phyloP scores from a whole-genome alignment of 2,113 vertebrate genomes.

The Macquaria ambigua region DNA sequence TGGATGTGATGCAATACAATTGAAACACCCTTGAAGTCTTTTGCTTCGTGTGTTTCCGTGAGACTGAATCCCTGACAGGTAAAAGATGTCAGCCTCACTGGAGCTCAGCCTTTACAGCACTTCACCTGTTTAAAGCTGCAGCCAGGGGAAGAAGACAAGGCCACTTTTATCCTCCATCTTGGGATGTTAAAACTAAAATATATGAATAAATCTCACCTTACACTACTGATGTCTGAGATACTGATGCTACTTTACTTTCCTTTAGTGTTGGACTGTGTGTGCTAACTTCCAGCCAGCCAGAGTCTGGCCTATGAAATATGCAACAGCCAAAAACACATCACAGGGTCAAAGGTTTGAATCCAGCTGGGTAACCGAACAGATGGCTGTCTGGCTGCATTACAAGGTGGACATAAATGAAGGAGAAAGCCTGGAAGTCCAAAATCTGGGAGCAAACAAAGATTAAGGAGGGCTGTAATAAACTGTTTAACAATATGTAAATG shows the following conservation, averaged over 20 bases:
- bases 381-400: slow-evolving; percentile 20
- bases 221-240: neutral
- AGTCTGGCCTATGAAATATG: slow-evolving; percentile 28
- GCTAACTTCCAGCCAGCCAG: slow-evolving; percentile 19
- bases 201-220: no score
- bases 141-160: slow-evolving; percentile 9
- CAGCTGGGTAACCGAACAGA: slow-evolving; percentile 20
- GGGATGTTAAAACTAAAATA: no score
- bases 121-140: slow-evolving; percentile 42
- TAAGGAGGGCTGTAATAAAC: neutral
- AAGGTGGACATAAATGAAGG: neutral
- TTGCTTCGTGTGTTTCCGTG: slow-evolving; percentile 17
- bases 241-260: neutral
- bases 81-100: slow-evolving; percentile 21
- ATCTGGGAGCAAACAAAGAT: neutral
- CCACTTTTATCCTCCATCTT: neutral
- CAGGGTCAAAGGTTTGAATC: slow-evolving; percentile 18
- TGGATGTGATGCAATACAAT: neutral
- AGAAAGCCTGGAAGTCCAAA: neutral
- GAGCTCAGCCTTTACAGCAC: slow-evolving; percentile 22
- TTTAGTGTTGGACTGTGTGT: neutral
- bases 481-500: neutral
- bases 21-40: neutral
- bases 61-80: slow-evolving; percentile 21
- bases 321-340: slow-evolving; percentile 29